These are phyloP conservation scores for Ranitomeya variabilis DNA, from an alignment of 2,113 vertebrate species.

Conservation along the genomic window DNA sequence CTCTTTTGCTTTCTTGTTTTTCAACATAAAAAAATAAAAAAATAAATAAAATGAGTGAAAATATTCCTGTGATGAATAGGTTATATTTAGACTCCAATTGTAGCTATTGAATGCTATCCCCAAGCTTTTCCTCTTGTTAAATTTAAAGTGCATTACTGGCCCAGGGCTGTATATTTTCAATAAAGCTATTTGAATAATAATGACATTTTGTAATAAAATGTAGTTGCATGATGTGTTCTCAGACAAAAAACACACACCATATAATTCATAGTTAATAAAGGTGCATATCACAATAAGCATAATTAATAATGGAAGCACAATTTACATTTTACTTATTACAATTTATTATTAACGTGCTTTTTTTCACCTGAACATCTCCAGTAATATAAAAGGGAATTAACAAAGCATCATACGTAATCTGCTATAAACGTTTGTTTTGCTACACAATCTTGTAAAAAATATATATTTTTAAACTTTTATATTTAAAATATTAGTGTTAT, in stretches of 20 bases:
- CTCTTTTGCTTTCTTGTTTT: conserved; percentile 62
- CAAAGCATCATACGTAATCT: background rate
- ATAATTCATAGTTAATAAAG: conserved; percentile 1
- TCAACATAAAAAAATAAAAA: conserved; percentile 48
- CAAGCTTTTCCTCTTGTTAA: conserved; percentile 1
- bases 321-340: background rate
- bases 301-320: background rate
- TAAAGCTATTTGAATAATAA: background rate
- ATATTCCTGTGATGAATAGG: conserved; percentile 57
- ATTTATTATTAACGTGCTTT: no score
- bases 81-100: conserved; percentile 60
- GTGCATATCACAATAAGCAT: background rate
- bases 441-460: no score
- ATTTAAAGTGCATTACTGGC: conserved; percentile 18
- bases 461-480: no score
- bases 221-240: background rate
- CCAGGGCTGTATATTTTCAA: background rate
- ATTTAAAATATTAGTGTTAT: no score
- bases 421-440: no score
- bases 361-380: background rate
- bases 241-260: background rate
- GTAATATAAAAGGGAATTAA: background rate
- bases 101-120: background rate
- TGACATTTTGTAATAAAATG: background rate
- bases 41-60: conserved; percentile 43